Conservation (phyloP, 2,888 invertebrate species). For the Hyppa rectilinea region DNA sequence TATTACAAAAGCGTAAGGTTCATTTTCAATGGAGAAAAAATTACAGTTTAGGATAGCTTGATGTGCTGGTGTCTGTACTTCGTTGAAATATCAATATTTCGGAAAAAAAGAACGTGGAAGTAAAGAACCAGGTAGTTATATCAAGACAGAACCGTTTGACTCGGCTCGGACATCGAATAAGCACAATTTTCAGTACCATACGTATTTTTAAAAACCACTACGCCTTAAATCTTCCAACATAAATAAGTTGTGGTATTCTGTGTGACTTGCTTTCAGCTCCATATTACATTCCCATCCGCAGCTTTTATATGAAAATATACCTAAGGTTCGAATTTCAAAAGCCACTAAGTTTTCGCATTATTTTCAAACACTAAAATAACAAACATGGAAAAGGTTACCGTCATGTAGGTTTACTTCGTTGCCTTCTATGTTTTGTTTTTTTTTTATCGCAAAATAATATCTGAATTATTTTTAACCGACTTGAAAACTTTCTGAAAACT, state of each 20-base stretch:
- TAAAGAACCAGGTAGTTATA: no score
- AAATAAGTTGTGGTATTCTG: not conserved
- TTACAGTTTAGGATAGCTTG: no score
- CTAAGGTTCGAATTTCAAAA: constrained; percentile 18
- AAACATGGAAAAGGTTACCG: not conserved
- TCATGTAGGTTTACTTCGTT: not conserved
- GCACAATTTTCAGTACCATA: no score
- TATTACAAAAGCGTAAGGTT: no score
- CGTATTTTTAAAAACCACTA: not conserved
- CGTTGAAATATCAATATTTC: no score
- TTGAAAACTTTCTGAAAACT: not conserved
- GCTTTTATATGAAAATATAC: constrained; percentile 40
- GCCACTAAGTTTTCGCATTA: not conserved
- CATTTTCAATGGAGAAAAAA: no score
- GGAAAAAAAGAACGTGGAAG: no score
- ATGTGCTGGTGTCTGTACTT: no score
- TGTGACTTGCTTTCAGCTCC: constrained; percentile 4
- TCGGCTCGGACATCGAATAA: no score
- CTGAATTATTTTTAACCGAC: not conserved
- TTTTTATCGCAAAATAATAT: not conserved
- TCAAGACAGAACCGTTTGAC: no score
- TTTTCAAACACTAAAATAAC: constrained; percentile 12
- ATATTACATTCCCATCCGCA: constrained; percentile 29
- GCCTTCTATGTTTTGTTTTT: not conserved
- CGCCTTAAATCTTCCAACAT: not conserved